Evolutionary conservation across 1,140 invertebrate genomes (phyloP).

Genomic region (Zaprionus taronus): DNA sequence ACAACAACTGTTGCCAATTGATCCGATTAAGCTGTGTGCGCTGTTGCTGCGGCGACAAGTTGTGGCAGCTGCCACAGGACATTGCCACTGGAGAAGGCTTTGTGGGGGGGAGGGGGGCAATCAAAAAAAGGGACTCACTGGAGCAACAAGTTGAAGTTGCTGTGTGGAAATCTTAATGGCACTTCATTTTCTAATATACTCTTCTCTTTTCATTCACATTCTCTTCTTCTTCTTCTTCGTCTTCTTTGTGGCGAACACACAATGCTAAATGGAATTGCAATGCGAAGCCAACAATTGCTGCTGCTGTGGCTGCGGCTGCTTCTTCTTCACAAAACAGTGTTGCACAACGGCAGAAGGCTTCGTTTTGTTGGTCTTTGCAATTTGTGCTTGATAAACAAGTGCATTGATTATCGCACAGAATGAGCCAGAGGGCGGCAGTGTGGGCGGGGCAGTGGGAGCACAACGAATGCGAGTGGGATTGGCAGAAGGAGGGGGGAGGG

Average conservation of each 20-base stretch:
- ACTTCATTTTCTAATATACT: slow-evolving; percentile 5
- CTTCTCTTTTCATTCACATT: neutral
- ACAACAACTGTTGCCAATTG: slow-evolving; percentile 17
- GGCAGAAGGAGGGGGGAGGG: neutral
- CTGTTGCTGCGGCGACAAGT: slow-evolving; percentile 14
- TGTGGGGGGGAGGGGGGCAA: neutral
- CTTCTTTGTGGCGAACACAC: neutral
- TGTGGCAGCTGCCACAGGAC: slow-evolving; percentile 38
- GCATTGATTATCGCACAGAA: slow-evolving; percentile 33
- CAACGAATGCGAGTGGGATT: neutral
- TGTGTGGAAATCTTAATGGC: neutral
- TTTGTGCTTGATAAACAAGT: slow-evolving; percentile 40
- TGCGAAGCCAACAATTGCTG: neutral
- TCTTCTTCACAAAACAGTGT: slow-evolving; percentile 4
- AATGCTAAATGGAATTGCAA: neutral
- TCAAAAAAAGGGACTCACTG: neutral
- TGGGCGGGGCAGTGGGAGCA: neutral
- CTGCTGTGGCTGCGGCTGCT: neutral
- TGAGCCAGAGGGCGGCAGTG: neutral
- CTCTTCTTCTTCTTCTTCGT: neutral
- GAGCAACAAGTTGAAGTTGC: neutral
- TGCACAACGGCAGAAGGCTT: neutral
- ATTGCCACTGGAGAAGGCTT: neutral
- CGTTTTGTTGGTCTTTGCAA: slow-evolving; percentile 21
- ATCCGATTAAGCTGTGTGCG: slow-evolving; percentile 65